phyloP scores from a whole-genome alignment of 2,888 invertebrate genomes.

The Agrotis exclamationis region DNA sequence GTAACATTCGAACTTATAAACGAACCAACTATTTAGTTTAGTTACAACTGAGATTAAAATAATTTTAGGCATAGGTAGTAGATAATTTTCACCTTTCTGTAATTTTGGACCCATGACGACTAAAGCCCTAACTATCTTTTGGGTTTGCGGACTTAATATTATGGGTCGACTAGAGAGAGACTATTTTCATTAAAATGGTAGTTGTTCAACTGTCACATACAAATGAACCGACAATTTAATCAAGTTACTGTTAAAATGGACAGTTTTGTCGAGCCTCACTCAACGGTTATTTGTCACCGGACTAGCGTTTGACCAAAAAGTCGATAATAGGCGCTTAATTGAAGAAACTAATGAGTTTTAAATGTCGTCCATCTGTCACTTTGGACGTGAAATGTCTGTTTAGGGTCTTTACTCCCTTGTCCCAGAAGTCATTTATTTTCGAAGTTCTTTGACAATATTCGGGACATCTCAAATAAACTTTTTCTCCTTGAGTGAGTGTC shows the following conservation, averaged over 20 bases:
- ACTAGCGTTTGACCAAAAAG: slow-evolving; percentile 12
- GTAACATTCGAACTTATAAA: too few species aligned
- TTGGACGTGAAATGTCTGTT: slow-evolving; percentile 18
- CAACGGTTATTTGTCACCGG: slow-evolving; percentile 13
- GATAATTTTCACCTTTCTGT: too few species aligned
- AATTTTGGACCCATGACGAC: not conserved
- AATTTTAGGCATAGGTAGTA: too few species aligned
- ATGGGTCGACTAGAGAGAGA: not conserved
- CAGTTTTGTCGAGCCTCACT: slow-evolving; percentile 3
- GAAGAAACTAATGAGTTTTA: slow-evolving; percentile 27
- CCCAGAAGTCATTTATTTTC: slow-evolving; percentile 28
- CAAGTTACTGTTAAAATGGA: not conserved
- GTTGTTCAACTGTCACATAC: not conserved
- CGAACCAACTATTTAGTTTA: too few species aligned
- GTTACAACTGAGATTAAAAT: too few species aligned
- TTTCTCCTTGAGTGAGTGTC: slow-evolving; percentile 27
- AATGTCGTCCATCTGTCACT: slow-evolving; percentile 13
- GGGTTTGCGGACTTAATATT: not conserved
- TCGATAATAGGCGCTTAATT: slow-evolving; percentile 14
- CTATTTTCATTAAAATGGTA: slow-evolving; percentile 7
- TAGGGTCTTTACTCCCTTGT: not conserved
- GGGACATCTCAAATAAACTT: slow-evolving; percentile 28
- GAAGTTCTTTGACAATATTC: slow-evolving; percentile 28
- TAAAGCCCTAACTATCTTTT: not conserved
- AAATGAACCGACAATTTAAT: slow-evolving; percentile 7